These are phyloP conservation scores for Percopsis omiscomaycus DNA, from an alignment of 2,797 vertebrate species.

Conservation along the genomic window DNA sequence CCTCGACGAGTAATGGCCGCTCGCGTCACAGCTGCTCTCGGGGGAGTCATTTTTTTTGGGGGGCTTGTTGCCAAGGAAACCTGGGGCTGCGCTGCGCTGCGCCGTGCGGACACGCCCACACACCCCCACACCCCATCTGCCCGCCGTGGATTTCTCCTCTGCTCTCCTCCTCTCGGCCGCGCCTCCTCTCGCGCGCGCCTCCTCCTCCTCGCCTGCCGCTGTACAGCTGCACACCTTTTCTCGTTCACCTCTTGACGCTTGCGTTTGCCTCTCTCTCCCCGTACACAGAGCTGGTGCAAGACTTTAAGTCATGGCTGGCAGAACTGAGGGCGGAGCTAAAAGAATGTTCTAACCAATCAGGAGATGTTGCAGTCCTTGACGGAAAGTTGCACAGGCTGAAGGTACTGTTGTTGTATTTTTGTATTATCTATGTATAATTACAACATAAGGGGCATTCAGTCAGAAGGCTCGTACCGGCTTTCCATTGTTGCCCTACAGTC, in stretches of 20 bases:
- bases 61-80: conserved; percentile 78
- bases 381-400: conserved; percentile 84
- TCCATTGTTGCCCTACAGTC: not conserved
- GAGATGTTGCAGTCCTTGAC: conserved; percentile 79
- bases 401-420: conserved; percentile 68
- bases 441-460: not conserved
- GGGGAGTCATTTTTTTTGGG: conserved; percentile 60
- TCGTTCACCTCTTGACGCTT: conserved; percentile 27
- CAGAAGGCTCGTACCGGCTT: not conserved
- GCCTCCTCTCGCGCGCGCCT: not conserved
- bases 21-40: conserved; percentile 69
- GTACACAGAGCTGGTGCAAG: conserved; percentile 82
- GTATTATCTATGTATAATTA: not conserved
- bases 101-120: conserved; percentile 70
- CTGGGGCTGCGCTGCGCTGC: conserved; percentile 47
- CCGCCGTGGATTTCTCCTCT: conserved; percentile 28
- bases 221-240: conserved; percentile 20
- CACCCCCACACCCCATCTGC: conserved; percentile 68
- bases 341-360: conserved; percentile 81
- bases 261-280: conserved; percentile 5
- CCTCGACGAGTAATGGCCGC: conserved; percentile 62
- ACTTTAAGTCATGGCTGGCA: conserved; percentile 87
- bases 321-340: conserved; percentile 79
- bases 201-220: conserved; percentile 24
- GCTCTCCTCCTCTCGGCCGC: not conserved